Evolutionary conservation across 1,140 invertebrate genomes (phyloP), one percentile per base, ranked within the genome.

Genomic region (Papilio polytes): DNA sequence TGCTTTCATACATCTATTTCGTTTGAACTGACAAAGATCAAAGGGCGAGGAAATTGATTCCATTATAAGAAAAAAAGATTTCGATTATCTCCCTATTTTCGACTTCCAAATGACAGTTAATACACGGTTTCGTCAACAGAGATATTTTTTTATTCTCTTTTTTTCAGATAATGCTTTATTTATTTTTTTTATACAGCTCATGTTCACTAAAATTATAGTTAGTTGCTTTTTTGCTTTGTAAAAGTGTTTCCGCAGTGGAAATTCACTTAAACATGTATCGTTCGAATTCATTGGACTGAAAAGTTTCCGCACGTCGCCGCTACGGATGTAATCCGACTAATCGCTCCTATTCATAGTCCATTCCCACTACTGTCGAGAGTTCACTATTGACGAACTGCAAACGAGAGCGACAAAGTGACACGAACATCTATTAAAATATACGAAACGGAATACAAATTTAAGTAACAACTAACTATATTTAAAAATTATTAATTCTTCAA

Each of bases 311-410:
- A 31, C 63, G 63, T 70, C 63, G 63, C 63, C 4, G 15, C 26
- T 70, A 12, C 63, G 63, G 63, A 70, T 70, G 63, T 70, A 70
- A 70, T 70, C 63, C 26, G 63, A 70, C 63, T 70, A 70, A 70
- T 70, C 63, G 63, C 10, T 70, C 63, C 63, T 70, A 70, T 70
- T 70, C 63, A 70, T 70, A 70, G 63, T 70, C 26, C 13, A 70
- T 70, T 70, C 63, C 22, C 2, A 31, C 63, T 31, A 12, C 15
- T 26, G 59, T 63, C 12, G 12, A 6, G 22, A 26, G 10, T 63
- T 22, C 56, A 66, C 22, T 70, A 70, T 31, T 70, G 63, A 31
- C 26, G 63, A 70, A 70, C 26, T 70, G 22, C 31, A 70, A 18
- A 31, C 63, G 22, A 70, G 22, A 18, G 26, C 63, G 26, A 70